Conservation (phyloP, 2,113 vertebrate species). For the Eulemur rufifrons region DNA sequence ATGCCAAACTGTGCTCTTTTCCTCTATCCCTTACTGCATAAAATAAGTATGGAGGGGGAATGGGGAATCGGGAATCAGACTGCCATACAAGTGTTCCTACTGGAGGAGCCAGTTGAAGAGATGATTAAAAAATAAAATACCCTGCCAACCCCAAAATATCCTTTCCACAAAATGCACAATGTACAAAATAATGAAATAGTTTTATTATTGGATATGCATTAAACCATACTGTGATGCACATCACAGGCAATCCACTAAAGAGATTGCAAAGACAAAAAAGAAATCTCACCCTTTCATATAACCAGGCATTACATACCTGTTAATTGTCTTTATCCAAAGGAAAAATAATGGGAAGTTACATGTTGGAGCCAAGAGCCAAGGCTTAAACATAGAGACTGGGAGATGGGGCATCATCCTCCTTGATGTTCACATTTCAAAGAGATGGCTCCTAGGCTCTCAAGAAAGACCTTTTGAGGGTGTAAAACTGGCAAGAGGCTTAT, state of each 20-base stretch:
- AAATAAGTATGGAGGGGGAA: not conserved
- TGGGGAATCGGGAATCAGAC: not conserved
- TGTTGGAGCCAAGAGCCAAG: not conserved
- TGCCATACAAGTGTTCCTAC: not conserved
- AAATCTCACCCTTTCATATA: not conserved
- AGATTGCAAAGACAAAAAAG: not conserved
- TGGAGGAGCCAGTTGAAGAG: not conserved
- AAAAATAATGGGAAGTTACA: constrained; percentile 25
- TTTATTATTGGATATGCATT: not conserved
- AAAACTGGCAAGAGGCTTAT: not conserved
- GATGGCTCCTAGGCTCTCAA: not conserved
- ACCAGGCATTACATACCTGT: not conserved
- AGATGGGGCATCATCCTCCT: not conserved
- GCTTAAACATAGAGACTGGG: not conserved
- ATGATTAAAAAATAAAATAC: constrained; percentile 4
- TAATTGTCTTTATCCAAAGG: constrained; percentile 16
- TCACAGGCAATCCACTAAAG: not conserved
- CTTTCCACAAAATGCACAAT: not conserved
- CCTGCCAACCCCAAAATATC: not conserved
- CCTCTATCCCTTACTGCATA: not conserved
- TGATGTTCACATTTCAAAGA: constrained; percentile 21
- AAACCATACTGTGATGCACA: not conserved
- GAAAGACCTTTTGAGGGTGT: not conserved
- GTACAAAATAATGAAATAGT: not conserved
- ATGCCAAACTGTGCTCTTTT: not conserved